These are phyloP conservation scores for Pangasianodon gigas DNA, from an alignment of 2,113 vertebrate genomes.

Conservation along the genomic window DNA sequence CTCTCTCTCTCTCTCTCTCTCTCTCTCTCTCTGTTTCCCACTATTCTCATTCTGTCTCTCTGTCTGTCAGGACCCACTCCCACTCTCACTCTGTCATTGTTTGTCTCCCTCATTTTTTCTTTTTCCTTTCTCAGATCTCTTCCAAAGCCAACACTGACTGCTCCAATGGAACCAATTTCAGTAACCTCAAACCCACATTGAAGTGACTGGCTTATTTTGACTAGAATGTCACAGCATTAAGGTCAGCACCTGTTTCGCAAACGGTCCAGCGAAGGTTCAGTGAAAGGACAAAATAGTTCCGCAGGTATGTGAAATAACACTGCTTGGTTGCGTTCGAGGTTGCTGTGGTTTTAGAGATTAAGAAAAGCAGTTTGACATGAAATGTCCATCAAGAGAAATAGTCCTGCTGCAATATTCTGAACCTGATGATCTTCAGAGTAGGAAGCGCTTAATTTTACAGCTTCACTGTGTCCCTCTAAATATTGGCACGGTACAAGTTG, in stretches of 20 bases:
- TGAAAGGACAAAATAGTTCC: background rate
- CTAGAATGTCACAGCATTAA: background rate
- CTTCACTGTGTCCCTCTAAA: background rate
- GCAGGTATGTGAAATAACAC: background rate
- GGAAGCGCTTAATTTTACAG: background rate
- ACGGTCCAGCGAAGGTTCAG: background rate
- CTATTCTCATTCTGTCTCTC: constrained; percentile 5
- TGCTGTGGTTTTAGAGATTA: background rate
- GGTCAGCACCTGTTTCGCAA: background rate
- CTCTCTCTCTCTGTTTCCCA: background rate
- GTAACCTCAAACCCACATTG: constrained; percentile 6
- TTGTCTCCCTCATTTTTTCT: background rate
- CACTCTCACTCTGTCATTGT: constrained; percentile 4
- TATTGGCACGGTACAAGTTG: background rate
- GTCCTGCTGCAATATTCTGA: background rate
- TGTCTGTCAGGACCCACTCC: background rate
- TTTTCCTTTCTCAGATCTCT: background rate
- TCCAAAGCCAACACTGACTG: constrained; percentile 29
- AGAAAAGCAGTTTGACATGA: background rate
- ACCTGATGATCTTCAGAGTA: background rate
- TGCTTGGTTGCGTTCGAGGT: background rate
- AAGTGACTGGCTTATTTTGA: constrained; percentile 13
- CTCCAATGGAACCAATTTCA: constrained; percentile 13
- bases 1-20: constrained; percentile 24
- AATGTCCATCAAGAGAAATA: background rate